phyloP scores from a whole-genome alignment of 2,888 invertebrate species.

The Aricia artaxerxes region DNA sequence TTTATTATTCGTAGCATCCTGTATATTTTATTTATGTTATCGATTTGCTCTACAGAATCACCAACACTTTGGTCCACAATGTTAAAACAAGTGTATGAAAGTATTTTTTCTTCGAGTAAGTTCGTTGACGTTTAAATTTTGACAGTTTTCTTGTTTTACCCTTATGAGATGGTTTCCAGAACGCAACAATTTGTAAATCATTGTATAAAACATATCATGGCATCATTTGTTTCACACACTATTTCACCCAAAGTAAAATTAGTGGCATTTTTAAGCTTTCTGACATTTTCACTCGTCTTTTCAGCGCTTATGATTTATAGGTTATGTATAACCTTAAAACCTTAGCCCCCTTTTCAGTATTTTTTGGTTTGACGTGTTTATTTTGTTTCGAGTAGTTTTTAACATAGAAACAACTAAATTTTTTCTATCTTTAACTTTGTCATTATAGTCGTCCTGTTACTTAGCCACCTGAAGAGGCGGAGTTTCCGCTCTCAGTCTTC shows the following conservation, averaged over 20 bases:
- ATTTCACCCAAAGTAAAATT: background rate
- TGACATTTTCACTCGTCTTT: background rate
- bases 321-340: background rate
- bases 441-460: background rate
- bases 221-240: background rate
- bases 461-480: background rate
- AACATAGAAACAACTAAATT: background rate
- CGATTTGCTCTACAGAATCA: conserved; percentile 25
- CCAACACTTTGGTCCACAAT: conserved; percentile 27
- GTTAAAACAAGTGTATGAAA: conserved; percentile 17
- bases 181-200: background rate
- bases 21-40: background rate
- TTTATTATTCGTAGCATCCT: no score
- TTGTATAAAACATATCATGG: conserved; percentile 33
- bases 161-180: background rate
- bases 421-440: background rate
- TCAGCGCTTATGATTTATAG: background rate
- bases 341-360: background rate
- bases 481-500: background rate
- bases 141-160: background rate
- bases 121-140: background rate
- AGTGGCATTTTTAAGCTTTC: conserved; percentile 4
- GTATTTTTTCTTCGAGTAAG: background rate
- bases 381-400: conserved; percentile 1
- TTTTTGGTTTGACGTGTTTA: background rate